phyloP scores from a whole-genome alignment of 35 echinoderm and acorn worm species.

The Nesometra sesokonis region DNA sequence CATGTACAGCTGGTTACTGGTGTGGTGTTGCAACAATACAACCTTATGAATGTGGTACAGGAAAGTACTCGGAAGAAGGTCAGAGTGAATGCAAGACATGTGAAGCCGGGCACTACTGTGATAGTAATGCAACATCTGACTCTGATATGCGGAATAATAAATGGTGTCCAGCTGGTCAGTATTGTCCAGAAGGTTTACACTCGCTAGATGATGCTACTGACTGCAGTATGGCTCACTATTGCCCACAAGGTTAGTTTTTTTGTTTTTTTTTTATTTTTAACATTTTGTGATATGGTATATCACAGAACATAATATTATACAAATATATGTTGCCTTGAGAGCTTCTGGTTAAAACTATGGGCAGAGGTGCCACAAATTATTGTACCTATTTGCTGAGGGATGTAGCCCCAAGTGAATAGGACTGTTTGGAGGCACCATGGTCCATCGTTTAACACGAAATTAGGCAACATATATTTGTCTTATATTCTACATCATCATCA shows the following conservation, averaged over 20 bases:
- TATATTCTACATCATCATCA: no score
- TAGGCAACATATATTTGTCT: no score
- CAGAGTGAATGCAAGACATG: conserved; percentile 54
- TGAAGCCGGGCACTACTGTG: conserved; percentile 87
- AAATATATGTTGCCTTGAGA: no score
- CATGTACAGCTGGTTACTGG: conserved; percentile 62
- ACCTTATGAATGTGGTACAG: conserved; percentile 50
- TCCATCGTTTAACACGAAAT: no score
- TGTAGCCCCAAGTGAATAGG: no score
- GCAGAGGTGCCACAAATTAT: no score
- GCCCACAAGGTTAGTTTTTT: conserved; percentile 83
- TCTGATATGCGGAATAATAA: conserved; percentile 87
- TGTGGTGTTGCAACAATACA: conserved; percentile 31
- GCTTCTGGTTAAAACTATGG: no score
- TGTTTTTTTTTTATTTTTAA: neutral
- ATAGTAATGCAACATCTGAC: conserved; percentile 53
- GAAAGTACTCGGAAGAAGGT: conserved; percentile 58
- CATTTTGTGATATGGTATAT: no score
- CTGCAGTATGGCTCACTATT: conserved; percentile 64
- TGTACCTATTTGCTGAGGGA: no score
- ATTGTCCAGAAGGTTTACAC: conserved; percentile 50
- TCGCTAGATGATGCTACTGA: conserved; percentile 53
- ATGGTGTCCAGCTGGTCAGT: conserved; percentile 75
- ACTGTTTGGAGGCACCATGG: no score
- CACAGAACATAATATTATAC: no score